Conservation (phyloP, 2,113 vertebrate species). For the Glareola pratincola region DNA sequence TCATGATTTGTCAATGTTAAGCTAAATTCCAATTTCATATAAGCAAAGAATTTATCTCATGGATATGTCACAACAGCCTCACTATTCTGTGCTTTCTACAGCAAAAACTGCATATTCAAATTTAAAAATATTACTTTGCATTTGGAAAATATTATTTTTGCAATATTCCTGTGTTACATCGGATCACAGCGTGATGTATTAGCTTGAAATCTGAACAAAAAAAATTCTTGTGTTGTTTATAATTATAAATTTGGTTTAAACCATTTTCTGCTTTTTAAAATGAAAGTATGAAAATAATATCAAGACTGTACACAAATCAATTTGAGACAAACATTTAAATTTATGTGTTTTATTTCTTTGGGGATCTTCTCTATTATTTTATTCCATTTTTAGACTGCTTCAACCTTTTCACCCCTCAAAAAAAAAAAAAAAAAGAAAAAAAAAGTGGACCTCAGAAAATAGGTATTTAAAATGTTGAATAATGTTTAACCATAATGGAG, state of each 20-base stretch:
- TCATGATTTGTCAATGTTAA: neutral
- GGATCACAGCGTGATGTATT: neutral
- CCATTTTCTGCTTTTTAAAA: neutral
- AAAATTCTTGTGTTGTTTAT: neutral
- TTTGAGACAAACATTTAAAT: neutral
- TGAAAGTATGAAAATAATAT: neutral
- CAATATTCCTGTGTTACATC: neutral
- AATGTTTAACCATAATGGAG: neutral
- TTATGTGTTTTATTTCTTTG: neutral
- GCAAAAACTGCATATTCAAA: neutral
- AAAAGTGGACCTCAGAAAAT: neutral
- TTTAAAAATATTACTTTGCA: neutral
- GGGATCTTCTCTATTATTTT: neutral
- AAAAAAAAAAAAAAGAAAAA: neutral
- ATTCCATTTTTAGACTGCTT: neutral
- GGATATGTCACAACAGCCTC: neutral
- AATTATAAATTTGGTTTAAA: neutral
- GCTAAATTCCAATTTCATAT: neutral
- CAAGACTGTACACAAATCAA: neutral
- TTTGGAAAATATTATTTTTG: neutral
- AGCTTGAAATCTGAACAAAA: neutral
- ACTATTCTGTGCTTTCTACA: neutral
- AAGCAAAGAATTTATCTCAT: neutral
- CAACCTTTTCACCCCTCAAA: rapidly evolving
- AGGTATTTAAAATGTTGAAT: neutral